phyloP scores from a whole-genome alignment of 2,113 vertebrate genomes.

The Myxocyprinus asiaticus region DNA sequence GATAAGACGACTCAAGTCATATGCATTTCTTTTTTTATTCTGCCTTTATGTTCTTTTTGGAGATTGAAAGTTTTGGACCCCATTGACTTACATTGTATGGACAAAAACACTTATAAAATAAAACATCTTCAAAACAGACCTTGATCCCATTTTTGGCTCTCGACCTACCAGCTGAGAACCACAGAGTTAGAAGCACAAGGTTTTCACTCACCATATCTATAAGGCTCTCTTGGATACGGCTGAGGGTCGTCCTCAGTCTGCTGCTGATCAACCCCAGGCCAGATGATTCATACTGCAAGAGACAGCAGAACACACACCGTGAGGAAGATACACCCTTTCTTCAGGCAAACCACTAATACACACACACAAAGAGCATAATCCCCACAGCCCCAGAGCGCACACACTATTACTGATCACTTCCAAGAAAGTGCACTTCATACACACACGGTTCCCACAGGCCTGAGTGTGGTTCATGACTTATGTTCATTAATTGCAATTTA shows the following conservation, averaged over 20 bases:
- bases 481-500: slow-evolving; percentile 15
- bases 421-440: background rate
- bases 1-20: too few relatives aligned
- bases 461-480: slow-evolving; percentile 5
- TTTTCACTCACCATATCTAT: slow-evolving; percentile 88
- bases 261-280: slow-evolving; percentile 96
- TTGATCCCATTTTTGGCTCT: too few relatives aligned
- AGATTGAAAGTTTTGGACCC: too few relatives aligned
- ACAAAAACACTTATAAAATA: too few relatives aligned
- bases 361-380: slow-evolving; percentile 31
- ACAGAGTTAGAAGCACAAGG: background rate
- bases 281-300: slow-evolving; percentile 90
- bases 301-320: slow-evolving; percentile 35
- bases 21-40: too few relatives aligned
- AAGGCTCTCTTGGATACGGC: slow-evolving; percentile 95
- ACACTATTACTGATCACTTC: background rate
- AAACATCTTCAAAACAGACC: too few relatives aligned
- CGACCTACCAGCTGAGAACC: too few relatives aligned
- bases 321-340: slow-evolving; percentile 20
- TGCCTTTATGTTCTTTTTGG: too few relatives aligned
- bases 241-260: slow-evolving; percentile 92
- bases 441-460: slow-evolving; percentile 16
- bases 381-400: background rate
- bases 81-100: too few relatives aligned
- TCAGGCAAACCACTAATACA: slow-evolving; percentile 30